Evolutionary conservation across 92 coral and sea anemone genomes (phyloP), one percentile per base, ranked within the genome.

Genomic region (Porites evermanni): DNA sequence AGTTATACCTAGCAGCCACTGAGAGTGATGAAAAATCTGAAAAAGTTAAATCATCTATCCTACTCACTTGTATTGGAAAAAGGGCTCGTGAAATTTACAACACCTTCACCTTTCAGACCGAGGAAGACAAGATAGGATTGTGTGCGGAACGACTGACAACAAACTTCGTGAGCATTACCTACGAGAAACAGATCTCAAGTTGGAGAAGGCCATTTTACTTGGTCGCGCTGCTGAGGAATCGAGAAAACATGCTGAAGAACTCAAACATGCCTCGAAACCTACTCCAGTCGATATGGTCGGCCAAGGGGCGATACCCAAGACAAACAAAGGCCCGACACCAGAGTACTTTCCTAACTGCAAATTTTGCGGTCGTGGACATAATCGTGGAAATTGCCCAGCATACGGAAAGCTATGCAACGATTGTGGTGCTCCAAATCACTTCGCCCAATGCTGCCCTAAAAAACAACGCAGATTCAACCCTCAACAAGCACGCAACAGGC

Each of bases 41-140:
- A 44, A 69, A 87, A 61, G 67, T 91, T 18, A 87, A 86, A 17
- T 50, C 84, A 17, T 86, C 91, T 6, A 90, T 81, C 53, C 71
- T 86, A 16, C 71, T 90, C 14, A 86, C 93, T 7, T 87, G 91
- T 38, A 86, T 86, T 23, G 94, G 94, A 6, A 64, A 66, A 72
- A 29, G 79, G 24, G 94, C 79, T 19, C 78, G 83, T 6, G 91
- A 86, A 59, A 87, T 91, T 17, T 87, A 81, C 70, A 75, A 78
- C 24, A 91, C 91, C 6, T 91, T 91, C 59, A 59, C 79, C 20
- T 91, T 91, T 29, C 26, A 2, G 21, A 47, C 69, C 12, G 88
- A 64, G 32, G 81, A 53, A 16, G 81, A 87, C 38, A 79, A 32
- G 60, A 54, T 2, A 63, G 67, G 20, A 63, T 63, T 12, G 67